Conservation (phyloP, 1,140 invertebrate species). For the Drosophila albomicans region DNA sequence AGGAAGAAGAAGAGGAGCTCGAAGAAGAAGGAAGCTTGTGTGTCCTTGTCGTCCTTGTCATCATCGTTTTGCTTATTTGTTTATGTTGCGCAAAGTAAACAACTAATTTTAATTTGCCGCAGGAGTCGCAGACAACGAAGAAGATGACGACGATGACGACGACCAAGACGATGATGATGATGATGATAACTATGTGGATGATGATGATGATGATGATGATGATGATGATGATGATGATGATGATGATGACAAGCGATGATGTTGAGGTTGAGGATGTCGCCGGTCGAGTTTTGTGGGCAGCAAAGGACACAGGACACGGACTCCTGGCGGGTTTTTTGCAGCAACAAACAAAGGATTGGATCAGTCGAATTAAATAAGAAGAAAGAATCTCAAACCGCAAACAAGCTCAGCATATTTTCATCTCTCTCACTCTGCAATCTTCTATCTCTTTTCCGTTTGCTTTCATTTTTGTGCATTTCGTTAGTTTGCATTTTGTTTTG, state of each 20-base stretch:
- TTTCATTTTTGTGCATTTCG: constrained; percentile 32
- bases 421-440: not conserved
- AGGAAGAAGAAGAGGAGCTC: too few relatives aligned
- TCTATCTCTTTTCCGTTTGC: constrained; percentile 27
- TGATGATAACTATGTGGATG: not conserved
- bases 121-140: constrained; percentile 69
- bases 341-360: constrained; percentile 31
- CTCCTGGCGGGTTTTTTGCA: not conserved
- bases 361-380: constrained; percentile 48
- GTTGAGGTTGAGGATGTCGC: not conserved
- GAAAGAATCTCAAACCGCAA: constrained; percentile 40
- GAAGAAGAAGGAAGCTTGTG: too few relatives aligned
- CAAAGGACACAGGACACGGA: not conserved
- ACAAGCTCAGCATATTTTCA: constrained; percentile 48
- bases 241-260: constrained; percentile 17
- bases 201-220: constrained; percentile 11
- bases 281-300: constrained; percentile 37
- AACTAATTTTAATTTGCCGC: constrained; percentile 83
- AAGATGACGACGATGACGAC: constrained; percentile 36
- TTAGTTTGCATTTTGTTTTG: constrained; percentile 63
- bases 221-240: not conserved
- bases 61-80: constrained; percentile 73
- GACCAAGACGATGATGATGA: constrained; percentile 22
- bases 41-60: constrained; percentile 27
- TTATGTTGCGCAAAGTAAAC: constrained; percentile 81